phyloP scores from a whole-genome alignment of 1,140 invertebrate genomes.

The Aphelinus certus region DNA sequence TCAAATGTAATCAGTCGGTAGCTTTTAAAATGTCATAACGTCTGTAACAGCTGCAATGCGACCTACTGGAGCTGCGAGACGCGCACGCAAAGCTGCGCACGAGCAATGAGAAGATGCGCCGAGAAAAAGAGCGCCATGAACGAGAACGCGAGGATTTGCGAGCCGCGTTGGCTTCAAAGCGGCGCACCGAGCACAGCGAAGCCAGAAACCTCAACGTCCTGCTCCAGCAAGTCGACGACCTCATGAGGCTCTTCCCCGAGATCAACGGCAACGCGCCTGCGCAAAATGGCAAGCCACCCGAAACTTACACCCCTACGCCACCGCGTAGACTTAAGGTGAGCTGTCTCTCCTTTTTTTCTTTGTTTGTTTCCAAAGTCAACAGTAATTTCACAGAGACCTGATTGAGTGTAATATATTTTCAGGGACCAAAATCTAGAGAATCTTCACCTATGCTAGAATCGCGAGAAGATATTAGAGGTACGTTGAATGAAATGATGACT shows the following conservation, averaged over 20 bases:
- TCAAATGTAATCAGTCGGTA: too few relatives aligned
- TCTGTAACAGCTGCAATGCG: constrained; percentile 78
- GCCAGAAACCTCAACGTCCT: constrained; percentile 74
- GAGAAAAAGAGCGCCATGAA: constrained; percentile 87
- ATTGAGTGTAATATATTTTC: constrained; percentile 25
- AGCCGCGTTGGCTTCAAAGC: constrained; percentile 64
- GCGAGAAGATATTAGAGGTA: constrained; percentile 59
- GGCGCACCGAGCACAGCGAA: constrained; percentile 71
- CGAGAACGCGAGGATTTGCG: constrained; percentile 80
- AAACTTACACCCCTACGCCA: constrained; percentile 67
- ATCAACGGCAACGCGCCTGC: constrained; percentile 58
- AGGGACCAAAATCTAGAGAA: constrained; percentile 70
- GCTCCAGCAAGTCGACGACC: constrained; percentile 80
- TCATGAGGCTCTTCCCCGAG: constrained; percentile 78
- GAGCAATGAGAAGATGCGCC: constrained; percentile 88
- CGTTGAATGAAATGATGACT: constrained; percentile 45
- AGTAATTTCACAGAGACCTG: not conserved
- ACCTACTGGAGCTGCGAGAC: constrained; percentile 86
- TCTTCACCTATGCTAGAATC: constrained; percentile 69
- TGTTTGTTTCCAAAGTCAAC: not conserved
- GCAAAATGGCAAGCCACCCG: constrained; percentile 41
- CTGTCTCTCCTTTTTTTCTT: not conserved
- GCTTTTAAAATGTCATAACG: too few relatives aligned
- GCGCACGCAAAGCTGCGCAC: constrained; percentile 90
- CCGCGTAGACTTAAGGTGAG: constrained; percentile 67